Percentiles rank a stretch among this genome's conserved stretches.
Evolutionary conservation across 2,797 vertebrate genomes (phyloP).

Genomic region (Limnodromus scolopaceus): DNA sequence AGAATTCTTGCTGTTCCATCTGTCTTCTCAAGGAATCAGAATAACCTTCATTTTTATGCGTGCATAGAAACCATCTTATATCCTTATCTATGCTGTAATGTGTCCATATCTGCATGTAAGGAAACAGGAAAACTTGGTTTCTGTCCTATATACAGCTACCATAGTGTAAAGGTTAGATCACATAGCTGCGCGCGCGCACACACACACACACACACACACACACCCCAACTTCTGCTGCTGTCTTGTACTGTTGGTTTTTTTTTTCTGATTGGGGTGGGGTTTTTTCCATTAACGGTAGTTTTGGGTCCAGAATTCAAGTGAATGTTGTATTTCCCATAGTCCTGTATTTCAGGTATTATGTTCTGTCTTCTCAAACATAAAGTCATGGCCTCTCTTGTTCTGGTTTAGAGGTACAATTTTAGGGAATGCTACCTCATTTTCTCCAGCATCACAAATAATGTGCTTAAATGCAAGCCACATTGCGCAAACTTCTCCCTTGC

Average conservation of each 20-base stretch:
- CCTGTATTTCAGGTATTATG: neutral
- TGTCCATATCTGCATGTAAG: neutral
- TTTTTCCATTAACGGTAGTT: neutral
- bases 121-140: neutral
- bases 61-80: neutral
- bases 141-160: neutral
- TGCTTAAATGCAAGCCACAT: neutral
- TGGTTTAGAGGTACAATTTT: neutral
- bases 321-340: neutral
- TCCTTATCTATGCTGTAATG: neutral
- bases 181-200: too few relatives aligned
- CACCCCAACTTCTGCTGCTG: neutral
- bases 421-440: neutral
- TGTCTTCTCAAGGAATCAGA: neutral
- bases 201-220: neutral
- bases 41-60: neutral
- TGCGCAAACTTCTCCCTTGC: neutral
- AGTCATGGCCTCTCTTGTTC: neutral
- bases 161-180: neutral
- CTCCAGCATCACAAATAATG: neutral
- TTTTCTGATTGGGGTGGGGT: neutral
- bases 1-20: constrained; percentile 7
- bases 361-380: neutral
- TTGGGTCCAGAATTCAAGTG: neutral
- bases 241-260: neutral